Evolutionary conservation across 2,113 vertebrate species (phyloP).

Genomic region (Pseudopipra pipra): DNA sequence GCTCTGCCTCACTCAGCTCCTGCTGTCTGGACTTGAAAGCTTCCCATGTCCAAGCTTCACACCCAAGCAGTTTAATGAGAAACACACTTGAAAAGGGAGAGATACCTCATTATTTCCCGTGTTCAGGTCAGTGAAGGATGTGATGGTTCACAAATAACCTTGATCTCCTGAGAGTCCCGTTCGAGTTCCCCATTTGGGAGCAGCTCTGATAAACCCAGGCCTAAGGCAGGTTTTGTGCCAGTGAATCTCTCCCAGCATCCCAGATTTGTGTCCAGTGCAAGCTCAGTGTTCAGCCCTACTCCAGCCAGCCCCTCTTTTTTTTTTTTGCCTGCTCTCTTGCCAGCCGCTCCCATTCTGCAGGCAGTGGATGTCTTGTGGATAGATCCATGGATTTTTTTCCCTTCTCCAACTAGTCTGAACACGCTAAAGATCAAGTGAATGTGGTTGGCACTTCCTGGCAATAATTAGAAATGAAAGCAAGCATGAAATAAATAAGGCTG

Average conservation of each 20-base stretch:
- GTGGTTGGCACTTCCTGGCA: background rate
- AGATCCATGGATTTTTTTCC: background rate
- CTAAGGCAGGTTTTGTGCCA: background rate
- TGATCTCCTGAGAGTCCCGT: background rate
- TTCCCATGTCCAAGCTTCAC: background rate
- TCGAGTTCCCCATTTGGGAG: background rate
- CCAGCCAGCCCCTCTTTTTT: background rate
- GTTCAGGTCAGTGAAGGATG: background rate
- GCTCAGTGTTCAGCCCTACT: background rate
- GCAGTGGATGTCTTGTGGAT: background rate
- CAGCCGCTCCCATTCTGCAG: background rate
- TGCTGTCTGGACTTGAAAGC: background rate
- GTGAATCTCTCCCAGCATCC: background rate
- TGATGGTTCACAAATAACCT: background rate
- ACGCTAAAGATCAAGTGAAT: background rate
- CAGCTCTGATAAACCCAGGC: background rate
- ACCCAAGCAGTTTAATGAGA: background rate
- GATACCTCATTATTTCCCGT: fast-evolving
- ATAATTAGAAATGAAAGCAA: conserved; percentile 42
- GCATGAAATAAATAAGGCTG: background rate
- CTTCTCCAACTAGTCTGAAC: background rate
- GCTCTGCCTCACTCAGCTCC: background rate
- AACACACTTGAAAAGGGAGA: background rate
- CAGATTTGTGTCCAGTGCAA: background rate
- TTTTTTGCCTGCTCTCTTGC: background rate